Evolutionary conservation across 1,140 invertebrate species (phyloP).

Genomic region (Hyles vespertilio): DNA sequence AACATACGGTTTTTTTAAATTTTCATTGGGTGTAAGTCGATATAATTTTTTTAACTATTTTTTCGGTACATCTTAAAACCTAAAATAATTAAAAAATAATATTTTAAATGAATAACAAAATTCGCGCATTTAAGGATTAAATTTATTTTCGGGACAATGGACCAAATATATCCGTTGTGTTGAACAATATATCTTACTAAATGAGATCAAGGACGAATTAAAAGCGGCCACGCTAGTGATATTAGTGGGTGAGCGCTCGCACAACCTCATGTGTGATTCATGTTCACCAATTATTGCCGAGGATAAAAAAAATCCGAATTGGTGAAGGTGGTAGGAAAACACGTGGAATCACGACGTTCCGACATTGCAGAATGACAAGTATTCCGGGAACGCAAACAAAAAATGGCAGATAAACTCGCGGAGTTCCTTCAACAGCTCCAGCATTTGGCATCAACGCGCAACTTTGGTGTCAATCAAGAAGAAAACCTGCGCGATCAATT

Average conservation of each 20-base stretch:
- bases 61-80: no score
- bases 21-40: no score
- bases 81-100: no score
- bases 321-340: background rate
- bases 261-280: background rate
- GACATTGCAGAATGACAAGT: slow-evolving; percentile 1
- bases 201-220: background rate
- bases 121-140: no score
- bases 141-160: background rate
- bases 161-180: background rate
- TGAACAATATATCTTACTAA: background rate
- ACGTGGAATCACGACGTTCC: slow-evolving; percentile 3
- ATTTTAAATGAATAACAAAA: no score
- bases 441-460: background rate
- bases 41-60: no score
- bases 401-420: background rate
- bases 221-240: background rate
- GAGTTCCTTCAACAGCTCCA: background rate
- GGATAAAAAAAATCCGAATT: background rate
- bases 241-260: background rate
- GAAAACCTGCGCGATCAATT: background rate
- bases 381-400: background rate
- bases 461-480: background rate
- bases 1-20: no score
- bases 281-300: background rate